Evolutionary conservation across 2,797 vertebrate genomes (phyloP), one percentile per base, ranked within the genome.

Genomic region (Labeo calbasu): DNA sequence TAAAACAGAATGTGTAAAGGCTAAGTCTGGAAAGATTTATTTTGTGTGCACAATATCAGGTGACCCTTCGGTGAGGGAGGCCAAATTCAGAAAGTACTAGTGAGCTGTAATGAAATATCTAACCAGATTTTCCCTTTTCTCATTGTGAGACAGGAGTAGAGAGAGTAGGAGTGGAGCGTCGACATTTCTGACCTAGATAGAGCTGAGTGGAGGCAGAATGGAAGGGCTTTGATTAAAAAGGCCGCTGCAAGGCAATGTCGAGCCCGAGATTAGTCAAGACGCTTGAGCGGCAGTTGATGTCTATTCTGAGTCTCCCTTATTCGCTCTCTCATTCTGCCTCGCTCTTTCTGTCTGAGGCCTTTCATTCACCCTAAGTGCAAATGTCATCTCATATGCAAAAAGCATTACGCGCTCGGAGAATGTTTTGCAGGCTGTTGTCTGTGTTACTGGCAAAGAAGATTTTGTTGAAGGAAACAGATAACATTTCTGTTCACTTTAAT

Each of bases 161-260:
- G 76, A 73, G 55, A 71, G 79, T 63, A 40, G 75, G 46, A 84
- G 80, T 61, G 55, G 32, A 79, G 77, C 59, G 43, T 69, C 59
- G 48, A 82, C 77, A 78, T 77, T 77, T 86, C 55, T 89, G 89
- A 90, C 89, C 86, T 84, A 90, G 86, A 87, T 87, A 84, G 68
- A 86, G 82, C 84, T 71, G 82, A 69, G 82, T 71, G 85, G 32
- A 77, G 25, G 57, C 57, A 73, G 68, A 68, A 77, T 72, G 79
- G 84, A 86, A 84, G 79, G 61, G 72, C 79, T 48, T 51, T 85
- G 77, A 88, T 86, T 86, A 88, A 87, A 87, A 86, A 84, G 81
- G 57, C 66, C 43, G 82, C 85, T 82, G 77, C 77, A 69, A 88
- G 86, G 81, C 89, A 88, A 61, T 32, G 70, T 59, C 68, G 43